Base-by-base conservation (phyloP, 2,797 vertebrate species). In the Hafferia zeledoni region DNA sequence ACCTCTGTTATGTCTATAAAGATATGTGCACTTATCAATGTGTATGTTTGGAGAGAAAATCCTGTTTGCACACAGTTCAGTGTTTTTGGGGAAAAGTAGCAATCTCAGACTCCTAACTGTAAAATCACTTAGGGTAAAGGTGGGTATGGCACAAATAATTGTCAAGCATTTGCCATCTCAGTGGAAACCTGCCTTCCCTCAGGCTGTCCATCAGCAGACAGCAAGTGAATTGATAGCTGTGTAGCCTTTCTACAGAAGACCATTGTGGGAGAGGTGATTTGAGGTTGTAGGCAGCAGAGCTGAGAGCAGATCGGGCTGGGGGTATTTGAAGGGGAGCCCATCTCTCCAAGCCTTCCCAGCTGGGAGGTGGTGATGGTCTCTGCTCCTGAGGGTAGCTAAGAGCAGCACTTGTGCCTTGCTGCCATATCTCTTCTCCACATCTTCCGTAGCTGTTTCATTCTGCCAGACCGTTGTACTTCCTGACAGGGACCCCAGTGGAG, bases 351-450 rank as follows among this genome's bases (percentile, higher is more conserved):
- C 52, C n/a, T 77, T 49, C 24, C 5, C 2, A 1, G 2, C 5
- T 75, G 65, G 22, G 31, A 55, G 22, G 24, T 61, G 24, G 5
- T 50, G 17, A 5, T 30, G 25, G 2, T 77, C 44, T 31, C 35
- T 72, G 24, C 17, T 72, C 17, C 37, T 0, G 1, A n/a, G 10
- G 17, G 7, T 12, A 44, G 19, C 30, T 46, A 3, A 20, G 37
- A 72, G 10, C 49, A 64, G 23, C 6, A 5, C 49, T 68, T 28
- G 6, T 52, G 23, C 49, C 10, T 9, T 75, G 31, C 33, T 87
- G 22, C 28, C 17, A 0, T 44, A 5, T 39, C 15, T 4, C 15
- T 71, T 75, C 25, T 11, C 28, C 19, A 18, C 31, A 7, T 78
- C 65, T 80, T 74, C 47, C 41, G 30, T 28, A 44, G 17, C 43